A percentile compares a stretch with the other conserved stretches of the same genome.
phyloP scores from a whole-genome alignment of 2,888 invertebrate genomes.

The Nomada fabriciana region DNA sequence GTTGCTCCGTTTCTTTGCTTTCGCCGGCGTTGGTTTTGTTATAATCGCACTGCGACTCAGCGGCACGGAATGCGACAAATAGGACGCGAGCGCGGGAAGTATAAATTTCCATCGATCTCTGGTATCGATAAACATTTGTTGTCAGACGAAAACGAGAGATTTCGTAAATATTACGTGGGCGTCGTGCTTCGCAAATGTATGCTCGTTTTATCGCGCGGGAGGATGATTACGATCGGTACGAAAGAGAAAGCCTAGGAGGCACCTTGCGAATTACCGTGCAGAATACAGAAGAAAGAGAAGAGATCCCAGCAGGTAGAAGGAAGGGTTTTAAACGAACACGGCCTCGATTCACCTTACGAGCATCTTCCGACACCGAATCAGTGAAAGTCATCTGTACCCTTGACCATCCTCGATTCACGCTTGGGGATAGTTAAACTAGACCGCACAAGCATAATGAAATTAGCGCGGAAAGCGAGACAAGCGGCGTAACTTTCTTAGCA shows the following conservation, averaged over 20 bases:
- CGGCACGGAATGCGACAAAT: too few species aligned
- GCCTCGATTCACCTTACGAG: constrained; percentile 50
- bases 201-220: constrained; percentile 27
- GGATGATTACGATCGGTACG: constrained; percentile 15
- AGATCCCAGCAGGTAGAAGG: constrained; percentile 6
- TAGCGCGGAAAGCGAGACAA: constrained; percentile 24
- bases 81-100: too few species aligned
- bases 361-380: constrained; percentile 40
- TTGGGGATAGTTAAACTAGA: constrained; percentile 26
- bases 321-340: constrained; percentile 42
- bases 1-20: constrained; percentile 50
- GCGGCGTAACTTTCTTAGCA: not conserved
- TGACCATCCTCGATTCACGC: constrained; percentile 23
- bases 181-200: not conserved
- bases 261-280: constrained; percentile 45
- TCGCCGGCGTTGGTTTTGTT: not conserved
- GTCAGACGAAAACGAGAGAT: too few species aligned
- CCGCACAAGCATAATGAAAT: constrained; percentile 28
- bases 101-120: too few species aligned
- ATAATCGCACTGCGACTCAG: too few species aligned
- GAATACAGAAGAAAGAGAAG: constrained; percentile 14
- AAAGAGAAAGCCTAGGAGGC: constrained; percentile 44
- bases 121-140: too few species aligned
- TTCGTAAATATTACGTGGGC: not conserved
- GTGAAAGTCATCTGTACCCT: constrained; percentile 51